Percentiles rank a stretch among this genome's conserved stretches.
These are phyloP conservation scores for Platynereis dumerilii DNA, from an alignment of 2,888 invertebrate genomes.

Conservation along the genomic window DNA sequence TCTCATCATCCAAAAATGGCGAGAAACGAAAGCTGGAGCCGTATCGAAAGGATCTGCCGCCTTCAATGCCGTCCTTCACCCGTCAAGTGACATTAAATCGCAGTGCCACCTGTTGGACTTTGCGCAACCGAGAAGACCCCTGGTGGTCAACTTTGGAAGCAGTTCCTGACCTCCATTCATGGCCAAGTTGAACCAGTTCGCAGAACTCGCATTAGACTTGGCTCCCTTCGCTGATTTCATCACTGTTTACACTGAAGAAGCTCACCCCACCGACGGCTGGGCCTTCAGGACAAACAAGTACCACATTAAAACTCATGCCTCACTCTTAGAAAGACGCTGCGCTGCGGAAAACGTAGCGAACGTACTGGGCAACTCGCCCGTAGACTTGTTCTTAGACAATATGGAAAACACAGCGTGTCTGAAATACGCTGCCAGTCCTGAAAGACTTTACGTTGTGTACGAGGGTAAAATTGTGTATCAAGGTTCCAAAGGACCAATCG, in stretches of 20 bases:
- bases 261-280: conserved; percentile 55
- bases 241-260: conserved; percentile 54
- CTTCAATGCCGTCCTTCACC: too few species aligned
- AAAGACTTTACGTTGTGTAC: conserved; percentile 48
- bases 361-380: conserved; percentile 25
- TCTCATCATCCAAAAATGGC: too few species aligned
- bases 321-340: conserved; percentile 39
- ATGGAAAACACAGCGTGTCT: conserved; percentile 46
- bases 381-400: conserved; percentile 46
- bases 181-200: conserved; percentile 46
- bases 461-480: conserved; percentile 44
- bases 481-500: conserved; percentile 45
- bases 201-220: conserved; percentile 43
- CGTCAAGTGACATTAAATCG: neutral
- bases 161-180: conserved; percentile 57
- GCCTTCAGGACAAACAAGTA: conserved; percentile 43
- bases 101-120: conserved; percentile 27
- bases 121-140: conserved; percentile 40
- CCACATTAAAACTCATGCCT: conserved; percentile 41
- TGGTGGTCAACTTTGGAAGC: conserved; percentile 56
- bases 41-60: too few species aligned
- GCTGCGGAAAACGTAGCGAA: conserved; percentile 42
- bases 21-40: too few species aligned
- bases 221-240: conserved; percentile 47
- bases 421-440: conserved; percentile 47